A percentile compares a stretch with the other conserved stretches of the same genome.
Conservation (phyloP, 2,888 invertebrate genomes). For the Lamproptera curius region DNA sequence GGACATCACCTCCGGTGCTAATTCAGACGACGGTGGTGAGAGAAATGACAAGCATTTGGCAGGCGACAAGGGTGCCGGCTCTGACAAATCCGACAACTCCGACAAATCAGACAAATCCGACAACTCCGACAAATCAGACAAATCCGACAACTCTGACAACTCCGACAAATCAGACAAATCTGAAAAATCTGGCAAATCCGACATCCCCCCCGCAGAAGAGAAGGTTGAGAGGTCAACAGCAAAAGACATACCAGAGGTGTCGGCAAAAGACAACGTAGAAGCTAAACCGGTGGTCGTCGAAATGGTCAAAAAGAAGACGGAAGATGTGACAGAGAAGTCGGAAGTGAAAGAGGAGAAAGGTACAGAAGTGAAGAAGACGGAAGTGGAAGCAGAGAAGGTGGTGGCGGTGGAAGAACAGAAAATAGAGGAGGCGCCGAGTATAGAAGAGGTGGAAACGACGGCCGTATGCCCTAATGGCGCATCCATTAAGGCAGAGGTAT, state of each 20-base stretch:
- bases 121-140: no score
- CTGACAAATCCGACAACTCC: no score
- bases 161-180: conserved; percentile 19
- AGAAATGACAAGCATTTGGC: conserved; percentile 19
- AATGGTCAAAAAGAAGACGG: no score
- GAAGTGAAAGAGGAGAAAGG: background rate
- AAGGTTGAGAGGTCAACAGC: conserved; percentile 25
- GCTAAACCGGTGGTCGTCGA: no score
- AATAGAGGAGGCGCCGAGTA: conserved; percentile 48
- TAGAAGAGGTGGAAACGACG: conserved; percentile 33
- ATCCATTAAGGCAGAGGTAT: conserved; percentile 7
- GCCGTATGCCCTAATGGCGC: background rate
- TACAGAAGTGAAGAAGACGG: conserved; percentile 11
- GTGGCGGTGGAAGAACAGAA: conserved; percentile 19
- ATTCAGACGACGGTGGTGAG: conserved; percentile 41
- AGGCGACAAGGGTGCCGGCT: conserved; percentile 25
- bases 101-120: conserved; percentile 11
- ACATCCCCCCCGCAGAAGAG: conserved; percentile 23
- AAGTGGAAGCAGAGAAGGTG: conserved; percentile 19
- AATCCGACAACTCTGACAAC: conserved; percentile 10
- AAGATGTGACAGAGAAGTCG: no score
- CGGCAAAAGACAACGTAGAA: no score
- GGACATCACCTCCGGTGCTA: conserved; percentile 61
- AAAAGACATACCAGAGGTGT: no score
- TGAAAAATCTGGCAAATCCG: conserved; percentile 12